Percentiles rank a stretch among this genome's conserved stretches.
Conservation (phyloP, 1,140 invertebrate genomes). For the Musca vetustissima region DNA sequence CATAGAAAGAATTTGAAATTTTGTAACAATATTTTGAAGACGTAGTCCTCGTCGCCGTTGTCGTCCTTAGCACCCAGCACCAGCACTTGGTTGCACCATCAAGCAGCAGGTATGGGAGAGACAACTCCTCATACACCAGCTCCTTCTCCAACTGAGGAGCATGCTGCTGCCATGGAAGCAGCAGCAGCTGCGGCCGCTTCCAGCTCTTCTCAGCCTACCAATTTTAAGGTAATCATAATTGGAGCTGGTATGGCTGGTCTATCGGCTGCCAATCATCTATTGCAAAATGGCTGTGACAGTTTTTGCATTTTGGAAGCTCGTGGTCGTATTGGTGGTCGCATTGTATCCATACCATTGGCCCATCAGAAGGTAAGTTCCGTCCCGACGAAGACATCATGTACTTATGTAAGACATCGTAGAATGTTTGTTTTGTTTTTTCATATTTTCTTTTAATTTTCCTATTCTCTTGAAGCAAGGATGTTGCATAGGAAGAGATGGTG, state of each 20-base stretch:
- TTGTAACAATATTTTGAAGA: too few relatives aligned
- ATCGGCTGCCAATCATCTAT: constrained; percentile 79
- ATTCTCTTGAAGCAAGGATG: too few relatives aligned
- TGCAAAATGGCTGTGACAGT: constrained; percentile 77
- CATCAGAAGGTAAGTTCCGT: constrained; percentile 60
- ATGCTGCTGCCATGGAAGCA: constrained; percentile 30
- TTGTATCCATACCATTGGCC: constrained; percentile 74
- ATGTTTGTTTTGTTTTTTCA: constrained; percentile 3
- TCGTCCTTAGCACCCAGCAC: background rate
- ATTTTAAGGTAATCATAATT: constrained; percentile 75
- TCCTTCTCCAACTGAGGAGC: constrained; percentile 47
- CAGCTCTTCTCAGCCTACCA: constrained; percentile 20
- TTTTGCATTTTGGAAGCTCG: constrained; percentile 80
- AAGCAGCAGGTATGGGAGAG: constrained; percentile 24
- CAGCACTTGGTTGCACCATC: background rate
- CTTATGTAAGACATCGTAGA: constrained; percentile 7
- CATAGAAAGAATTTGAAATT: constrained; percentile 2
- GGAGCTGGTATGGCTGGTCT: constrained; percentile 86
- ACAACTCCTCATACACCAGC: constrained; percentile 38
- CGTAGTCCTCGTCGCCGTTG: too few relatives aligned
- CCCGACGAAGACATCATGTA: background rate
- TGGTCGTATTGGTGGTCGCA: constrained; percentile 77
- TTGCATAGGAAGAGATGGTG: too few relatives aligned
- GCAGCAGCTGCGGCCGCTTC: constrained; percentile 28
- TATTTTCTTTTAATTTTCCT: background rate